A percentile compares a stretch with the other conserved stretches of the same genome.
Evolutionary conservation across 1,140 invertebrate species (phyloP).

Genomic region (Listronotus bonariensis): DNA sequence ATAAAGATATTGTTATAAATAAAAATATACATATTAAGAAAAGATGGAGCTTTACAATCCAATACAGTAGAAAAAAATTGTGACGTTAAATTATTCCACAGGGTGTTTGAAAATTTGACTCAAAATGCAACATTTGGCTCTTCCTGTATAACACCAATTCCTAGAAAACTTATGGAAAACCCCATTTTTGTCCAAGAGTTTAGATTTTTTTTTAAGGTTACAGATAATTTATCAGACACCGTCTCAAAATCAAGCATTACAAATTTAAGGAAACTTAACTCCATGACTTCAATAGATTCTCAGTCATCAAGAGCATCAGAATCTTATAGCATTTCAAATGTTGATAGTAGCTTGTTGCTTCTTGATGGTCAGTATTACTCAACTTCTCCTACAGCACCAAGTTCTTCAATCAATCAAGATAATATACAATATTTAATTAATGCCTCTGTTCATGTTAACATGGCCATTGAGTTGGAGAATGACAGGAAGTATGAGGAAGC

Average conservation of each 20-base stretch:
- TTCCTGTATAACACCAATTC: no score
- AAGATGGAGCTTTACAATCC: no score
- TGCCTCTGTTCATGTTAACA: constrained; percentile 45
- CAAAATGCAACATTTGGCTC: no score
- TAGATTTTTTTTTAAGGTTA: no score
- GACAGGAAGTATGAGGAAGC: constrained; percentile 57
- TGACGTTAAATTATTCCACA: no score
- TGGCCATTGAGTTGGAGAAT: constrained; percentile 48
- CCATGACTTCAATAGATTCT: constrained; percentile 39
- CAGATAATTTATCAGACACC: constrained; percentile 3
- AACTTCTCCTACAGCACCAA: constrained; percentile 28
- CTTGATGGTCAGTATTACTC: constrained; percentile 33
- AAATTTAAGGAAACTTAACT: constrained; percentile 39
- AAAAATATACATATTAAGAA: no score
- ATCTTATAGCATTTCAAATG: constrained; percentile 32
- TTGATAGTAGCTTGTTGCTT: constrained; percentile 28
- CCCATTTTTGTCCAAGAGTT: no score
- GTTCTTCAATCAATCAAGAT: constrained; percentile 20
- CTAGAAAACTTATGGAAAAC: no score
- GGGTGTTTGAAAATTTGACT: no score
- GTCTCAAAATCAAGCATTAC: constrained; percentile 11
- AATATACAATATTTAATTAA: constrained; percentile 46
- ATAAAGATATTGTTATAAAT: no score
- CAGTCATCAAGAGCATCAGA: constrained; percentile 40
- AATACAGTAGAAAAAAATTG: no score